phyloP scores from a whole-genome alignment of 2,797 vertebrate genomes.

The Neosilurus mollespiculum region DNA sequence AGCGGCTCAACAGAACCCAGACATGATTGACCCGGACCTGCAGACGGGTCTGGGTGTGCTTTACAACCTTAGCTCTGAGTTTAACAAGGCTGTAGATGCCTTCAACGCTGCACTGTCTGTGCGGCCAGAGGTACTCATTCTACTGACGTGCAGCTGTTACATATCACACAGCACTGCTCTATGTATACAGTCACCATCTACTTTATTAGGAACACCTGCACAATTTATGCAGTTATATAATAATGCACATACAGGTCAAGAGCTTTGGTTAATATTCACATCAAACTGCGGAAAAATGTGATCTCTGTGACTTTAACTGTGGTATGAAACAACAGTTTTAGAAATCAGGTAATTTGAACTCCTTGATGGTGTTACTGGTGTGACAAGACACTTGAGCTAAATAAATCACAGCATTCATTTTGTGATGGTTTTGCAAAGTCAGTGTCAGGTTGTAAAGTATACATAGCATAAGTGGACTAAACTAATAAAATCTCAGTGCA shows the following conservation, averaged over 20 bases:
- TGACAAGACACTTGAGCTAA: neutral
- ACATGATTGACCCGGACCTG: conserved; percentile 89
- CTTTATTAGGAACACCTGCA: neutral
- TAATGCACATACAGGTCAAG: neutral
- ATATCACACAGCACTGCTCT: conserved; percentile 16
- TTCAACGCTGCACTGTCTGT: conserved; percentile 95
- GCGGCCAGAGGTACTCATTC: conserved; percentile 83
- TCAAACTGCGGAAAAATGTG: neutral
- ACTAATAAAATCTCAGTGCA: neutral
- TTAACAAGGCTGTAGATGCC: conserved; percentile 95
- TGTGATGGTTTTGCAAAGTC: neutral
- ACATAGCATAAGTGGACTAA: neutral
- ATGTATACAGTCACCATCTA: neutral
- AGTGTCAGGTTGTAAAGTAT: neutral
- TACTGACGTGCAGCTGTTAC: neutral
- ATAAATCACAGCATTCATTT: neutral
- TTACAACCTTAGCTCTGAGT: conserved; percentile 94
- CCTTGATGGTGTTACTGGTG: neutral
- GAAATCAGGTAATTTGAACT: neutral
- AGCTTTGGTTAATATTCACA: neutral
- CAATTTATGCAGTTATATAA: neutral
- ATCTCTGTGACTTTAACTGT: neutral
- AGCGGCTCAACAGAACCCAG: conserved; percentile 87
- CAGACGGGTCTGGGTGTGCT: conserved; percentile 96
- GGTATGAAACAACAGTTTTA: neutral